These are phyloP conservation scores for Galerucella pusilla DNA, from an alignment of 2,888 invertebrate genomes.

Conservation along the genomic window DNA sequence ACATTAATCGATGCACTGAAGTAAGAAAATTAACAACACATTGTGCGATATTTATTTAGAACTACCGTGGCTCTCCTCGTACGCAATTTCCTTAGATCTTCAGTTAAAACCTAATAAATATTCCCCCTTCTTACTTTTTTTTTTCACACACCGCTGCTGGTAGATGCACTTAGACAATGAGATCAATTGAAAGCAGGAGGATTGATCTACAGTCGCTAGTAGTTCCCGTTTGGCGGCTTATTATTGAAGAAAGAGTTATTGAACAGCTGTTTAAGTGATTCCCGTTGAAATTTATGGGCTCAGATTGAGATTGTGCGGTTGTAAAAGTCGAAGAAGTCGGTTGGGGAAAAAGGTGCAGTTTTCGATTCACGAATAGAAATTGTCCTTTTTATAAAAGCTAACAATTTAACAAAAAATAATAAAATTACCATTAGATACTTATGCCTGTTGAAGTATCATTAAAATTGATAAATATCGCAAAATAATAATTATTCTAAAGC, in stretches of 20 bases:
- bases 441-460: too few relatives aligned
- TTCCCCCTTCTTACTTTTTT: conserved; percentile 6
- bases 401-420: too few relatives aligned
- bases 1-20: too few relatives aligned
- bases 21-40: too few relatives aligned
- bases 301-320: conserved; percentile 49
- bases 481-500: too few relatives aligned
- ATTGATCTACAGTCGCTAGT: conserved; percentile 45
- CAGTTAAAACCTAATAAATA: not conserved
- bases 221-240: conserved; percentile 46
- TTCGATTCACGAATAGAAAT: conserved; percentile 36
- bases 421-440: too few relatives aligned
- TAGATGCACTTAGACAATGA: conserved; percentile 45
- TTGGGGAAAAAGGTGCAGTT: conserved; percentile 39
- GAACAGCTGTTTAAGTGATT: conserved; percentile 53
- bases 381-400: conserved; percentile 5
- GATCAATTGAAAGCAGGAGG: conserved; percentile 46
- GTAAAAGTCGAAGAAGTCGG: conserved; percentile 22
- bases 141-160: conserved; percentile 8
- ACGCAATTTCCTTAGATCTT: not conserved
- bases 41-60: not conserved
- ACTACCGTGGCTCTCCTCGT: not conserved
- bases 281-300: conserved; percentile 46
- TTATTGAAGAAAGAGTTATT: conserved; percentile 35
- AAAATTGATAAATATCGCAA: too few relatives aligned